Base-by-base conservation (phyloP, 2,797 vertebrate genomes). In the Pangasius sanitwongsei region DNA sequence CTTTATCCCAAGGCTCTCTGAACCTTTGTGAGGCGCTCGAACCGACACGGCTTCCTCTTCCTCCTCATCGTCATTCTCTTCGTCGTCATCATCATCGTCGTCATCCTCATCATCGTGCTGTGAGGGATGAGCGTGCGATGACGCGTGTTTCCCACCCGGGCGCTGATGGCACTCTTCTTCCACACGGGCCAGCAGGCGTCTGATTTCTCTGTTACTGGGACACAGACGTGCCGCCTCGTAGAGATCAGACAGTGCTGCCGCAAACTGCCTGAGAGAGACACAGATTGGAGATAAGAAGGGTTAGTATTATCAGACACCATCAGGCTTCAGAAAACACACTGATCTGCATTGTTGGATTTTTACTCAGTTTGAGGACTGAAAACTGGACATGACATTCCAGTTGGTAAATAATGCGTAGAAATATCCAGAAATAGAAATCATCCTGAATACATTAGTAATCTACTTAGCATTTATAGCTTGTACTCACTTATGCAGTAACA, bases 141-240 rank as follows among this genome's bases (percentile, higher is more conserved):
- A 70, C 1, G 94, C 94, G 3, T 93, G 93, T 16, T 87, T 96
- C 96, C 89, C 95, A 93, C 84, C 96, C 93, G 83, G 92, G 93
- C 95, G 96, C 94, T 98, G 98, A 85, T 95, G 97, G 92, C 96
- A 98, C 84, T 99, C 99, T 86, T 99, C 98, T 93, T 99, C 98
- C 11, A 99, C 98, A 0, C 99, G 97, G 37, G 95, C 93, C 92
- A 99, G 94, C 44, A 99, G 96, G 81, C 98, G 96, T 44, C 95
- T 96, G 93, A 99, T 98, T 95, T 99, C 99, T 90, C 98, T 96
- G 94, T 99, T 99, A 94, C 95, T 95, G 57, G 99, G 98, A 92
- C 97, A 98, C 87, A 99, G 96, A 90, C 98, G 97, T 63, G 97
- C 94, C 2, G 99, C 98, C 94, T 99, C 99, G 2, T 96, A 96